Conservation (phyloP, 2,797 vertebrate genomes). For the Cygnus olor region DNA sequence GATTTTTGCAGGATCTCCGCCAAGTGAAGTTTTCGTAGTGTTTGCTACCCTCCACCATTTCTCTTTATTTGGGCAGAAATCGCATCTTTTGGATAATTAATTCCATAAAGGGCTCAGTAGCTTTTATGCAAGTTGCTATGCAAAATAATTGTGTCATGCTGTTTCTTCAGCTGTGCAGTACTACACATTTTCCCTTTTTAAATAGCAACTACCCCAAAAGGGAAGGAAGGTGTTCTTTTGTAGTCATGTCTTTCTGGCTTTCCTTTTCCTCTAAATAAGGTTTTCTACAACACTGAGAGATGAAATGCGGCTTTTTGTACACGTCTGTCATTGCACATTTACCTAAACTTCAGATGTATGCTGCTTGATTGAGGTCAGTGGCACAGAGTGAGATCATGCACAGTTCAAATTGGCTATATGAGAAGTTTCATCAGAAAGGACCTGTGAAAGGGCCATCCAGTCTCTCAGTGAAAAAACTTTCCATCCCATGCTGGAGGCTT, state of each 20-base stretch:
- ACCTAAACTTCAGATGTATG: background rate
- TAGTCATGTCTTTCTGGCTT: background rate
- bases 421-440: background rate
- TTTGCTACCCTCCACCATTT: background rate
- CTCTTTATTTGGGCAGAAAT: slow-evolving; percentile 21
- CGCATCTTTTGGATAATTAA: background rate
- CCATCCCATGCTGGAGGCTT: background rate
- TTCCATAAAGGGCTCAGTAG: background rate
- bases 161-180: slow-evolving; percentile 47
- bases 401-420: background rate
- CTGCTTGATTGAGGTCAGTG: background rate
- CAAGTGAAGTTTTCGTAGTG: background rate
- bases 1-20: background rate
- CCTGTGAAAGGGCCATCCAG: background rate
- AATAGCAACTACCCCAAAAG: slow-evolving; percentile 35
- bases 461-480: background rate
- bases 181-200: slow-evolving; percentile 34
- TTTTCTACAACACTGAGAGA: background rate
- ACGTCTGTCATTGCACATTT: background rate
- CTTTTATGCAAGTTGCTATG: slow-evolving; percentile 5
- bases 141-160: slow-evolving; percentile 32
- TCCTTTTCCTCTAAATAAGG: background rate
- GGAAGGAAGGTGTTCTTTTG: slow-evolving; percentile 39
- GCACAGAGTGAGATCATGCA: background rate
- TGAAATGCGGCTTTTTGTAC: background rate